A percentile compares a stretch with the other conserved stretches of the same genome.
Conservation (phyloP, 2,888 invertebrate genomes). For the Malachius bipustulatus region DNA sequence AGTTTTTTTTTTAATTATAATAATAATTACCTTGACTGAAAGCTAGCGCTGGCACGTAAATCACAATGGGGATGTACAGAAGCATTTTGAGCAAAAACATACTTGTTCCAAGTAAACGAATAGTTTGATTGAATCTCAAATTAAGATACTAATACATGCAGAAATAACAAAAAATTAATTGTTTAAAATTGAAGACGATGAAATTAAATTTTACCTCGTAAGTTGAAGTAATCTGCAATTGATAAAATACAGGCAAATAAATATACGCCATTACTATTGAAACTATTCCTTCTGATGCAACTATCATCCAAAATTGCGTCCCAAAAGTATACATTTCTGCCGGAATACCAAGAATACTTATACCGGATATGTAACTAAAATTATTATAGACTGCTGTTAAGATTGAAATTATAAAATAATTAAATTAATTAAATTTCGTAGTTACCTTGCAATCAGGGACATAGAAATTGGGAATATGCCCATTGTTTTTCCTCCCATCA, state of each 20-base stretch:
- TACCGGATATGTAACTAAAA: slow-evolving; percentile 63
- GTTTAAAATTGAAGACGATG: not conserved
- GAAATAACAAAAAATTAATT: slow-evolving; percentile 9
- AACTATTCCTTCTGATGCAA: slow-evolving; percentile 52
- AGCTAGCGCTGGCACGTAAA: slow-evolving; percentile 80
- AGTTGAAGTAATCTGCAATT: slow-evolving; percentile 59
- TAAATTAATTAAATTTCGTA: slow-evolving; percentile 6
- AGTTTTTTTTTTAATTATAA: no score
- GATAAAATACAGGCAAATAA: slow-evolving; percentile 63
- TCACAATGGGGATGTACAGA: slow-evolving; percentile 69
- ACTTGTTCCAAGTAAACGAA: slow-evolving; percentile 53
- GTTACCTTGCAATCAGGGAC: slow-evolving; percentile 64
- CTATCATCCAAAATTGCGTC: slow-evolving; percentile 57
- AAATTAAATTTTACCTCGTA: slow-evolving; percentile 47
- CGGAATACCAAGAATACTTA: slow-evolving; percentile 58
- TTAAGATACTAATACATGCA: slow-evolving; percentile 50
- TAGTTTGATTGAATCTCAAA: slow-evolving; percentile 54
- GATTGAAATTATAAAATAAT: slow-evolving; percentile 8
- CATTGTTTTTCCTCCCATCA: slow-evolving; percentile 66
- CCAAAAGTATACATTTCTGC: slow-evolving; percentile 69
- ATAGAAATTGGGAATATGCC: slow-evolving; percentile 68
- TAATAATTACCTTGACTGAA: slow-evolving; percentile 58
- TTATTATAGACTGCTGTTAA: no score
- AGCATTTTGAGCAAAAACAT: slow-evolving; percentile 64
- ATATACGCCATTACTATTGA: slow-evolving; percentile 53